Evolutionary conservation across 2,113 vertebrate species (phyloP).

Genomic region (Hippoglossus stenolepis): DNA sequence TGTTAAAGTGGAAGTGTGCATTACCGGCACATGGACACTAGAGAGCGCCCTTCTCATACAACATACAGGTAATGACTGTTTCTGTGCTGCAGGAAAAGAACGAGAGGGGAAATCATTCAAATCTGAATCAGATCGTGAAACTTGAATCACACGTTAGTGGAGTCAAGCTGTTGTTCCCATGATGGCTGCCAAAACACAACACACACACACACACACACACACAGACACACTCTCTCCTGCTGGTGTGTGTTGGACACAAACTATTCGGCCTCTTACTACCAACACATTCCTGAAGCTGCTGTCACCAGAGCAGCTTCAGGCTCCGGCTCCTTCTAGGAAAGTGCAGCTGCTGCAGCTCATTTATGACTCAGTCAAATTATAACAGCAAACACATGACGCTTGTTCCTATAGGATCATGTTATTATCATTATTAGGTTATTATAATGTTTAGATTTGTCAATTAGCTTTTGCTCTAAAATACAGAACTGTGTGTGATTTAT

Average conservation of each 20-base stretch:
- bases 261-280: conserved; percentile 28
- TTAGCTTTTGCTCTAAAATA: too few relatives aligned
- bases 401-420: neutral
- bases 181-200: neutral
- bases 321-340: conserved; percentile 50
- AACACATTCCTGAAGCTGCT: conserved; percentile 36
- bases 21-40: conserved; percentile 5
- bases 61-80: neutral
- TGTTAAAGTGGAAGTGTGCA: conserved; percentile 1
- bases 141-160: conserved; percentile 24
- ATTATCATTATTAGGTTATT: too few relatives aligned
- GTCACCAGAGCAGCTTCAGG: conserved; percentile 19
- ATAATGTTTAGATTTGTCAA: too few relatives aligned
- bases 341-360: conserved; percentile 39
- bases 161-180: conserved; percentile 20
- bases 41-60: conserved; percentile 36
- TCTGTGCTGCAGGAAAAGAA: too few relatives aligned
- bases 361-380: conserved; percentile 2
- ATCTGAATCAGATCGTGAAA: conserved; percentile 22
- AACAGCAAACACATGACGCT: neutral
- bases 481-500: too few relatives aligned
- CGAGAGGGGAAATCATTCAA: neutral
- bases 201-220: neutral
- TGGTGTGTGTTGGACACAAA: neutral
- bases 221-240: neutral